Evolutionary conservation across 2,888 invertebrate genomes (phyloP), one percentile per base, ranked within the genome.

Genomic region (Malacosoma neustria): DNA sequence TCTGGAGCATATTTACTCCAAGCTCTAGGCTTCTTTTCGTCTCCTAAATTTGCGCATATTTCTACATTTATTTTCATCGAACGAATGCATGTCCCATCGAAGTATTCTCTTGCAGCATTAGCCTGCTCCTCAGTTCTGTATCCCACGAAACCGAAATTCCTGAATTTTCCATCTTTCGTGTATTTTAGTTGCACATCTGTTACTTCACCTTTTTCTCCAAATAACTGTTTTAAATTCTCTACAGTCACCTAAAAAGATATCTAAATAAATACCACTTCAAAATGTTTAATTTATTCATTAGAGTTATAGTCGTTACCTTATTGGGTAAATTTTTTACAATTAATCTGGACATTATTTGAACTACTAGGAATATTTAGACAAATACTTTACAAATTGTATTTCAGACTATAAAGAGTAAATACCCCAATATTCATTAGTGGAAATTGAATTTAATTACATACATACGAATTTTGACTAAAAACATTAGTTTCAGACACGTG

Each of bases 181-280:
- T 93, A 98, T 71, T 98, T 99, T 4, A 99, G 75, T 57, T 96
- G 95, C 4, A 98, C 89, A 81, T 99, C 99, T 4, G 98, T 99
- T 5, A 99, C 91, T 45, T 89, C 89, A 13, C 97, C 97, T 61
- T 93, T 92, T 54, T 90, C 73, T 34, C 91, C 87, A 70, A 98
- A 98, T 37, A 93, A 68, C 50, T 91, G 88, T 52, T 89, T 90
- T 9, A 98, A 70, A 63, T 91, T 91, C 1, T 92, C 90, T 45
- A 92, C 92, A 9, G 91, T 93, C 46, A 94, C 89, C 96, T 97
- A 61, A 29, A 51, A 54, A 46, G 47, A 47, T 38, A 14, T 33
- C 11, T 14, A 22, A 14, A 11, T 11, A 11, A 11, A 14, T 30
- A 5, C 13, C 12, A 12, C 5, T 34, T 4, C 4, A 6, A 34